Conservation (phyloP, 2,113 vertebrate genomes). For the Lycaon pictus region DNA sequence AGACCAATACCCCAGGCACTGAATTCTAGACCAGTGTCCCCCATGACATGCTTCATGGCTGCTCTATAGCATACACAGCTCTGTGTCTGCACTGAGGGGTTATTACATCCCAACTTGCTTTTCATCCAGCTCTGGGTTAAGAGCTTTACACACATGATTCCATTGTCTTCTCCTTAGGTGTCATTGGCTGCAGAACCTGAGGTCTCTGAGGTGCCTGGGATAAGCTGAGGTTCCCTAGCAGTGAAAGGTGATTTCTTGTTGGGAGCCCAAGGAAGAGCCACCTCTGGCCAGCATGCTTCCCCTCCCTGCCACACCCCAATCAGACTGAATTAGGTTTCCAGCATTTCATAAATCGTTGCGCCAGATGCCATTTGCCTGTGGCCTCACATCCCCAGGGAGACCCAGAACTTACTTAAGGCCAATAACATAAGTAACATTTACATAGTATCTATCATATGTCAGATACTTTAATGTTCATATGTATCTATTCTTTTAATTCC, state of each 20-base stretch:
- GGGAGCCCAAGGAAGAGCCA: background rate
- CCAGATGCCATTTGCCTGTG: background rate
- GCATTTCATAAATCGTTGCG: background rate
- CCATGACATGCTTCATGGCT: background rate
- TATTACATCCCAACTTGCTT: background rate
- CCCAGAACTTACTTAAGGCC: background rate
- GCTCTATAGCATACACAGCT: background rate
- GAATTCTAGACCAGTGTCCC: background rate
- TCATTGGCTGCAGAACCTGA: background rate
- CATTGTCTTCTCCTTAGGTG: background rate
- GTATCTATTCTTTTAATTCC: background rate
- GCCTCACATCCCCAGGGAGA: background rate
- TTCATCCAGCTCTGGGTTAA: background rate
- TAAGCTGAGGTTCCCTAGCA: background rate
- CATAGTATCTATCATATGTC: background rate
- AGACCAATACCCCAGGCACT: background rate
- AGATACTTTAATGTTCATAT: background rate
- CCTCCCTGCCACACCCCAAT: accelerated
- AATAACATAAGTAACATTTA: background rate
- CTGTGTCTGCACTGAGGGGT: background rate
- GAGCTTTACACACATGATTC: background rate
- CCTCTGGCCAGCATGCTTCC: background rate
- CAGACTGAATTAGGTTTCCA: background rate
- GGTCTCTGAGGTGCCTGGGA: background rate
- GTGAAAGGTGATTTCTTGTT: background rate